Base-by-base conservation (phyloP, 2,888 invertebrate species). In the Antitype chi region DNA sequence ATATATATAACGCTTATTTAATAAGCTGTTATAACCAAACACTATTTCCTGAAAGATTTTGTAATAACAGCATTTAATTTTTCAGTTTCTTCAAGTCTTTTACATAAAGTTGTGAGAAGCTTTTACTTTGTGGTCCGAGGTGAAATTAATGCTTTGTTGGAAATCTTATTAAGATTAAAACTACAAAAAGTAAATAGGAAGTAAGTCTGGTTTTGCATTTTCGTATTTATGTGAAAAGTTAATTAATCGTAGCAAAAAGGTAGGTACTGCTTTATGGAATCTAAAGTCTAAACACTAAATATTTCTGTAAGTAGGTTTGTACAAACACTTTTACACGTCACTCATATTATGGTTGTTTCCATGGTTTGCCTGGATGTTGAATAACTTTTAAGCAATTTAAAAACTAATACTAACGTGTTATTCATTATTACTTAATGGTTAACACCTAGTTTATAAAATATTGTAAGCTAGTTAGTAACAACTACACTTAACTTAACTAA, bases 1-100 rank as follows among this genome's bases (percentile, higher is more conserved):
- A 32, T 32, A 38, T 5, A 49, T 71, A 70, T 49, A 81, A 69
- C 71, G 73, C 70, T 69, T 52, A 70, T 64, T 77, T 78, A 86
- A 81, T 86, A 76, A 84, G 70, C 70, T 84, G 74, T 64, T 70
- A 47, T 62, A 87, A 74, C 32, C 57, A 57, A 71, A 57, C 47
- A 15, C 52, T 38, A 38, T 62, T 59, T 32, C 28, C 32, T 47
- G 9, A 60, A 32, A 57, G 66, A 80, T 80, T 84, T 84, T 71
- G 57, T 79, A 83, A 66, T 70, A 78, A 66, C 59, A 55, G n/a
- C n/a, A 70, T 78, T n/a, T n/a, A n/a, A n/a, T n/a, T n/a, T 78
- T 78, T 78, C 81, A 52, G 49, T 32, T 25, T 11, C 6, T 17
- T 76, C 23, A n/a, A 68, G 67, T 20, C 2, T 57, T 82, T 77